phyloP scores from a whole-genome alignment of 2,797 vertebrate species.

The Notoglanidium macrostoma region DNA sequence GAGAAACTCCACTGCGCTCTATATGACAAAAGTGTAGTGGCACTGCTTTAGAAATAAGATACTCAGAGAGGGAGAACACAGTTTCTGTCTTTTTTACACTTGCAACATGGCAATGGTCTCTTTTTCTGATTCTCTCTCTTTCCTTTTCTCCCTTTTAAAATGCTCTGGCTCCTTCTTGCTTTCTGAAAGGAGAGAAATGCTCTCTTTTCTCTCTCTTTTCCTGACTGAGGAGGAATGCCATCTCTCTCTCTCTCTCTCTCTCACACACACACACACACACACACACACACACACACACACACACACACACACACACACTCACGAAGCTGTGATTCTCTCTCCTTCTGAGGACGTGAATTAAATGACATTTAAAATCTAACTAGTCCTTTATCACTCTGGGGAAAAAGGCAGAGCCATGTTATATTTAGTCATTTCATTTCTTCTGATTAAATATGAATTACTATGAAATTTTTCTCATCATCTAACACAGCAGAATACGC shows the following conservation, averaged over 20 bases:
- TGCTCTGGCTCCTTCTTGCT: background rate
- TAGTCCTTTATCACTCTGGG: slow-evolving; percentile 89
- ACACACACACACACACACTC: slow-evolving; percentile 53
- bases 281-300: too few relatives aligned
- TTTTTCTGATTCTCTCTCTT: slow-evolving; percentile 2
- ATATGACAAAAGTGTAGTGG: slow-evolving; percentile 51
- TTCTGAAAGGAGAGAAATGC: slow-evolving; percentile 7
- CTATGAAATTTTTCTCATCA: slow-evolving; percentile 94
- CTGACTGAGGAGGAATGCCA: slow-evolving; percentile 42
- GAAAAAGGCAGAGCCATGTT: slow-evolving; percentile 88
- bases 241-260: slow-evolving; percentile 27
- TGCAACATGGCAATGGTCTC: slow-evolving; percentile 5
- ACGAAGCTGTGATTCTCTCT: slow-evolving; percentile 59
- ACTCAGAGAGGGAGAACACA: slow-evolving; percentile 21
- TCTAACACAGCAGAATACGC: slow-evolving; percentile 89
- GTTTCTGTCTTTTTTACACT: slow-evolving; percentile 33
- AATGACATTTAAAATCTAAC: slow-evolving; percentile 90
- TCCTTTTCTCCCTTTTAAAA: slow-evolving; percentile 1
- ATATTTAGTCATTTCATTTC: slow-evolving; percentile 95
- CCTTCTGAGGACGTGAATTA: slow-evolving; percentile 79
- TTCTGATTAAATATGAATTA: slow-evolving; percentile 96
- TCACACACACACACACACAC: too few relatives aligned
- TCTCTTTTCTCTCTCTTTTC: slow-evolving; percentile 49
- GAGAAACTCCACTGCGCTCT: slow-evolving; percentile 52
- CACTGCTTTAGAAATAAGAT: slow-evolving; percentile 45